A percentile compares a stretch with the other conserved stretches of the same genome.
Conservation (phyloP, 2,113 vertebrate species). For the Neomonachus schauinslandi region DNA sequence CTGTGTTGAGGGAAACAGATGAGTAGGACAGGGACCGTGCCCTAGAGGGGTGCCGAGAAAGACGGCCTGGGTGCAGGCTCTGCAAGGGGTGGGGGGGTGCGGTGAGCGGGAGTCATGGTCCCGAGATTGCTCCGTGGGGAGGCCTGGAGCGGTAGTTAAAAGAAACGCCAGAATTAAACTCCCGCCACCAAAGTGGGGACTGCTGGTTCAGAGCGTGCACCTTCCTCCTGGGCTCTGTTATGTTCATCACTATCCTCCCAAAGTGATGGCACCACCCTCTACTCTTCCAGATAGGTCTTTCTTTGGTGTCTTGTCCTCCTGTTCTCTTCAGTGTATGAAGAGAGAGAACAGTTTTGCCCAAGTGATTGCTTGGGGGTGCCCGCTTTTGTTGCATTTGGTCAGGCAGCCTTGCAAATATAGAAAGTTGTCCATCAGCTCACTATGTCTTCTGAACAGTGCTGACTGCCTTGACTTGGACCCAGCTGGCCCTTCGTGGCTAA, state of each 20-base stretch:
- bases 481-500: background rate
- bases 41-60: background rate
- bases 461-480: background rate
- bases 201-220: background rate
- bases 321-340: background rate
- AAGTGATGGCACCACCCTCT: background rate
- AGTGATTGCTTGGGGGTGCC: background rate
- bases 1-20: background rate
- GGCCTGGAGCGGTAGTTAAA: background rate
- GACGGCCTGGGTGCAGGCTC: background rate
- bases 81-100: background rate
- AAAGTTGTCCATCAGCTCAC: background rate
- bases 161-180: background rate
- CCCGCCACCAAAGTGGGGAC: background rate
- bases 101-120: accelerated
- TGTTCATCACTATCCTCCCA: background rate
- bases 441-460: background rate
- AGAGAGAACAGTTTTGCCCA: background rate
- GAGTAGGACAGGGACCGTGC: background rate
- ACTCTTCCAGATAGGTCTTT: background rate
- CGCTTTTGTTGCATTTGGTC: background rate
- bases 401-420: background rate
- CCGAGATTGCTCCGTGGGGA: background rate
- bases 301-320: background rate
- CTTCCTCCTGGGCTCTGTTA: background rate